Base-by-base conservation (phyloP, 2,797 vertebrate genomes). In the Knipowitschia caucasica region DNA sequence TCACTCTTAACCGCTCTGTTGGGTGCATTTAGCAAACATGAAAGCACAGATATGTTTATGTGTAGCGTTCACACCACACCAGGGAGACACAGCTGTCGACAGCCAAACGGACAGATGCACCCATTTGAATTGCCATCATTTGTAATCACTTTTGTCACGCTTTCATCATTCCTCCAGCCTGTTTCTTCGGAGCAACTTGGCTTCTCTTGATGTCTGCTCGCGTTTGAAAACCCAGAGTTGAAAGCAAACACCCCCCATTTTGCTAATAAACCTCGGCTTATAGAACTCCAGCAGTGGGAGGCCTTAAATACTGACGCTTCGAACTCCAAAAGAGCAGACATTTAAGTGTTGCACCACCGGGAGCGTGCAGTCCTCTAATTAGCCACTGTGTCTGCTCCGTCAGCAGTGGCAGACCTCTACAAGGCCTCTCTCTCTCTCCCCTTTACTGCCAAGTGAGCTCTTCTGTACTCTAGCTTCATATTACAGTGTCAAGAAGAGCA, bases 311-410 rank as follows among this genome's bases (percentile, higher is more conserved):
- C 31, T 38, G 34, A 35, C 60, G 69, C 53, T 75, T 59, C 67
- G 14, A 71, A 45, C 73, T 72, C 59, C 59, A 76, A 63, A n/a
- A 72, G 67, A 75, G 31, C 40, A 59, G 45, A 73, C 73, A 59
- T 83, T 73, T 78, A 77, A 81, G 67, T 59, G 72, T 77, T 82
- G 66, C 44, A 76, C 69, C 67, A 56, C 58, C 68, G 69, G 75
- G 71, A 79, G 71, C 73, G 72, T 75, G 59, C 73, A 71, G 61
- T 76, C 71, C 66, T 83, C 80, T 84, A 82, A 87, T 88, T 85
- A 86, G 68, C 64, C 38, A 44, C 64, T 51, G 59, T 75, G 76
- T 82, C 56, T 77, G 71, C 72, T 78, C 81, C 76, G 80, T 85
- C 80, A 77, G 77, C 49, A 44, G 77, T 63, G 69, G 59, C 67